Conservation (phyloP, 37 sponge, comb jelly and placozoan species). For the Lycopodina hypogea region DNA sequence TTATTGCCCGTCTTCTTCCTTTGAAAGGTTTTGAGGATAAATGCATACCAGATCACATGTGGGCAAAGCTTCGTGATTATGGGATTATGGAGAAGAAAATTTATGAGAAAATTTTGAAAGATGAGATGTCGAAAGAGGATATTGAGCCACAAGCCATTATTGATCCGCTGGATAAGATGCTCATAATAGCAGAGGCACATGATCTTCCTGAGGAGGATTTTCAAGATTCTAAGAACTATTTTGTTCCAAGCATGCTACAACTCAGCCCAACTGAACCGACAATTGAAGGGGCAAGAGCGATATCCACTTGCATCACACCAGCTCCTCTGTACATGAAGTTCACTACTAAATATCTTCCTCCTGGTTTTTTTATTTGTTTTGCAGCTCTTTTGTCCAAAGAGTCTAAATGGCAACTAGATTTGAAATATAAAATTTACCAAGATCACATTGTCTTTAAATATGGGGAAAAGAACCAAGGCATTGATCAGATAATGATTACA, state of each 20-base stretch:
- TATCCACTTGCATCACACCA: not conserved
- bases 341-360: slow-evolving; percentile 38
- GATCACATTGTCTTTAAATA: slow-evolving; percentile 10
- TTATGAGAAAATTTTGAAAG: slow-evolving; percentile 32
- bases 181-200: slow-evolving; percentile 4
- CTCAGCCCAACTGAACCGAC: not conserved
- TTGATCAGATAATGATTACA: slow-evolving; percentile 25
- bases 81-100: slow-evolving; percentile 46
- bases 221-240: slow-evolving; percentile 14
- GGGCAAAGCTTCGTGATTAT: slow-evolving; percentile 14
- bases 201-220: not conserved
- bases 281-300: not conserved
- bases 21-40: slow-evolving; percentile 9
- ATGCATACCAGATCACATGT: not conserved
- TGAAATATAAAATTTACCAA: slow-evolving; percentile 23
- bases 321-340: slow-evolving; percentile 44
- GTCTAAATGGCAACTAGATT: not conserved
- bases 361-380: slow-evolving; percentile 52
- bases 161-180: slow-evolving; percentile 26
- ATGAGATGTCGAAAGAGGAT: too few species aligned
- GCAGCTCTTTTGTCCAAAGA: slow-evolving; percentile 19
- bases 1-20: slow-evolving; percentile 28
- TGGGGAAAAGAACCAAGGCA: slow-evolving; percentile 13
- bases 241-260: slow-evolving; percentile 27
- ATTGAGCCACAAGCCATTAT: slow-evolving; percentile 17